Percentiles rank a stretch among this genome's conserved stretches.
These are phyloP conservation scores for Plectropomus leopardus DNA, from an alignment of 2,113 vertebrate species.

Conservation along the genomic window DNA sequence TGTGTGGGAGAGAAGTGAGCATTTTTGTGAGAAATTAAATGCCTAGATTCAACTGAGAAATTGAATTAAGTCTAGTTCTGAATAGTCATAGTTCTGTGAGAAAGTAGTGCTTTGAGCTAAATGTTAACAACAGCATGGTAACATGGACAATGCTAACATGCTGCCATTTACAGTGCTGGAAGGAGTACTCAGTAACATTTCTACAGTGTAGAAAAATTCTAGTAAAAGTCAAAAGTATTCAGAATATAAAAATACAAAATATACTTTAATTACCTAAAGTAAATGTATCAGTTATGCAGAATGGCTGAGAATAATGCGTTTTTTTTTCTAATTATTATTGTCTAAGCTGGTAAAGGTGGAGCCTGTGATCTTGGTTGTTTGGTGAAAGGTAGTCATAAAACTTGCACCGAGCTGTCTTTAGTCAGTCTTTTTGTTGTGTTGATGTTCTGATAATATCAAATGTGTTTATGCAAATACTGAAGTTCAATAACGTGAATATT, in stretches of 20 bases:
- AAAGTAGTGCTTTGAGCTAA: neutral
- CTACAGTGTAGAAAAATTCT: neutral
- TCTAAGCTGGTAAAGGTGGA: too few species aligned
- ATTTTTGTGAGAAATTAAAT: conserved; percentile 1
- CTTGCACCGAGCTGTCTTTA: too few species aligned
- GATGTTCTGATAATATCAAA: too few species aligned
- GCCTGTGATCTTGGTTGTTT: too few species aligned
- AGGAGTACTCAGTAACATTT: too few species aligned
- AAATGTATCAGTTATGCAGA: neutral
- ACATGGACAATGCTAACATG: neutral
- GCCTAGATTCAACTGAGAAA: neutral
- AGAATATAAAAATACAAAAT: neutral
- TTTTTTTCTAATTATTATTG: too few species aligned
- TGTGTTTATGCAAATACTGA: too few species aligned
- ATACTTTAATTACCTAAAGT: neutral
- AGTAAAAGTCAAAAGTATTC: neutral
- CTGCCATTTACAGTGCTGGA: neutral
- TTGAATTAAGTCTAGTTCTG: neutral
- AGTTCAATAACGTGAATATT: too few species aligned
- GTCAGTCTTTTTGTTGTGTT: too few species aligned
- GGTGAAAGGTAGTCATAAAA: too few species aligned
- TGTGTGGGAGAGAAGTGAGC: conserved; percentile 37
- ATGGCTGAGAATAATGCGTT: neutral
- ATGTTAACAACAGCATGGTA: neutral
- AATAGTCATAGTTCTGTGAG: neutral